Evolutionary conservation across 2,113 vertebrate genomes (phyloP).

Genomic region (Arizona elegans): DNA sequence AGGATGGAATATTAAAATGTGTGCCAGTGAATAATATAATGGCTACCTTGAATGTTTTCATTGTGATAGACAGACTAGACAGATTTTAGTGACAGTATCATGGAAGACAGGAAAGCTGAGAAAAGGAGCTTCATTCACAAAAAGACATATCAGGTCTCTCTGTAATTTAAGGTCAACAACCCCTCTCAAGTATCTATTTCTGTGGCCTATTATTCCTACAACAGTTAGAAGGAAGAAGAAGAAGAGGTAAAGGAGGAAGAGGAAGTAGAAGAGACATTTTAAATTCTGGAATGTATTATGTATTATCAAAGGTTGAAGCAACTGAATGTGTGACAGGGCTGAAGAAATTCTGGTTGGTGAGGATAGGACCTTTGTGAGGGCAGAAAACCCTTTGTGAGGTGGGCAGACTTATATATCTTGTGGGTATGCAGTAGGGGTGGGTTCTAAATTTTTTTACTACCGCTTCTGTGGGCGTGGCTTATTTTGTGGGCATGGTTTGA

Average conservation of each 20-base stretch:
- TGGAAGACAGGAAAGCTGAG: background rate
- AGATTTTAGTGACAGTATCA: background rate
- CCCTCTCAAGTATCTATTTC: background rate
- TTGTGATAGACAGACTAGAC: slow-evolving; percentile 55
- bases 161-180: background rate
- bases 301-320: background rate
- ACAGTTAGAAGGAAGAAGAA: background rate
- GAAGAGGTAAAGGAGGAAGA: background rate
- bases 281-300: background rate
- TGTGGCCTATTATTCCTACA: background rate
- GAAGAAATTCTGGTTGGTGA: background rate
- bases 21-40: slow-evolving; percentile 56
- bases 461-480: too few species aligned
- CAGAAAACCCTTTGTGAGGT: background rate
- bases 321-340: background rate
- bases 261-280: background rate
- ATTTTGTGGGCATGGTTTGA: too few species aligned
- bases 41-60: slow-evolving; percentile 44
- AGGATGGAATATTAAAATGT: slow-evolving; percentile 45
- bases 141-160: background rate
- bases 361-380: background rate
- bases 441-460: too few species aligned
- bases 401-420: background rate
- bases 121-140: background rate
- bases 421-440: background rate